Percentiles rank a stretch among this genome's conserved stretches.
Conservation (phyloP, 2,113 vertebrate genomes). For the Nicator chloris region DNA sequence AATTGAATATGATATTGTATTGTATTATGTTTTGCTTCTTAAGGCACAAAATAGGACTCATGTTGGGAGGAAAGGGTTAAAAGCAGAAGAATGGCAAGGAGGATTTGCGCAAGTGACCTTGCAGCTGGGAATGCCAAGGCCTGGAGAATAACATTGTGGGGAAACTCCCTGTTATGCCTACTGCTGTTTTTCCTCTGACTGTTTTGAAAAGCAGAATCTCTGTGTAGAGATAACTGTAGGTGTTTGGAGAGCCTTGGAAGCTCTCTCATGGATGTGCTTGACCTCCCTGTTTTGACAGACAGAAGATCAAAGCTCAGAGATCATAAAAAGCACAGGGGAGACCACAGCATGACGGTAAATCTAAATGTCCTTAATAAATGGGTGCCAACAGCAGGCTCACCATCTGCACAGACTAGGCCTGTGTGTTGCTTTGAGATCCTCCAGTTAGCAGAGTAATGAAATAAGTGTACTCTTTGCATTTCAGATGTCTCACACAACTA, state of each 20-base stretch:
- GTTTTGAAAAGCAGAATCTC: neutral
- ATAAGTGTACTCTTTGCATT: neutral
- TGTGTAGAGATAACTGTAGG: neutral
- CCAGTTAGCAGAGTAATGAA: neutral
- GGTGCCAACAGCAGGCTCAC: neutral
- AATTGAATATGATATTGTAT: neutral
- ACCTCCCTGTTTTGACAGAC: neutral
- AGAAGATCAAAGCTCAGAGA: neutral
- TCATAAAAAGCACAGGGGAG: neutral
- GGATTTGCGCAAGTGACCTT: neutral
- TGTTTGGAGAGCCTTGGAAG: neutral
- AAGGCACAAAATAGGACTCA: neutral
- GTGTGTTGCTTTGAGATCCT: neutral
- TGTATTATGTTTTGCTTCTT: neutral
- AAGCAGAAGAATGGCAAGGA: rapidly evolving
- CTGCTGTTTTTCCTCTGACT: neutral
- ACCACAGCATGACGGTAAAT: neutral
- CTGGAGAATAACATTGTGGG: neutral
- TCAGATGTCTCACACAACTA: neutral
- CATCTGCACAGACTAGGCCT: neutral
- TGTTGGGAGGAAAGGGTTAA: neutral
- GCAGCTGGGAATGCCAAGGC: neutral
- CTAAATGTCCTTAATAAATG: neutral
- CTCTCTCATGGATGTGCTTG: neutral
- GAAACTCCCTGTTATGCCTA: neutral